These are phyloP conservation scores for Acleris sparsana DNA, from an alignment of 2,888 invertebrate species.

Conservation along the genomic window DNA sequence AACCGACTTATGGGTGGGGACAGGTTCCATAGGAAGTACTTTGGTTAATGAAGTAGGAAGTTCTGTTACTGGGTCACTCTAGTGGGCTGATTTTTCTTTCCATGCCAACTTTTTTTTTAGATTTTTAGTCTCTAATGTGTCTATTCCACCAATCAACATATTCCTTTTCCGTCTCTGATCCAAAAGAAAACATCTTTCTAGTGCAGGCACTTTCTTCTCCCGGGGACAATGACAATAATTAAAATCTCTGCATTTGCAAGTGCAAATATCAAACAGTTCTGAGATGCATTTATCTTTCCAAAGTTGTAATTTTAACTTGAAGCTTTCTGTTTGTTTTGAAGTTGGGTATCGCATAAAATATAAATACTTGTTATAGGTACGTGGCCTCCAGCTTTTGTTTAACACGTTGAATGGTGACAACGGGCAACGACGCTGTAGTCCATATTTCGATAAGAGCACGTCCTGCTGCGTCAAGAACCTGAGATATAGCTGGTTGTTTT, in stretches of 20 bases:
- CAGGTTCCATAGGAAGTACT: neutral
- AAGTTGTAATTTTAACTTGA: constrained; percentile 4
- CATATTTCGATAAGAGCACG: constrained; percentile 4
- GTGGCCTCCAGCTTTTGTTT: neutral
- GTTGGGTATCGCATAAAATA: neutral
- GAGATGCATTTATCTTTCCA: constrained; percentile 7
- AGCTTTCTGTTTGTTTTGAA: neutral
- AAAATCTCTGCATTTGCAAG: constrained; percentile 2
- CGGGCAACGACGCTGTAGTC: constrained; percentile 5
- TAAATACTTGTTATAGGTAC: constrained; percentile 4
- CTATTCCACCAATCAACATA: constrained; percentile 1
- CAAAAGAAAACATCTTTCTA: constrained; percentile 4
- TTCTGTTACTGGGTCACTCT: neutral
- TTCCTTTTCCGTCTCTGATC: constrained; percentile 6
- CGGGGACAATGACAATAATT: neutral
- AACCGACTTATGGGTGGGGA: neutral
- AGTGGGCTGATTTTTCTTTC: constrained; percentile 3
- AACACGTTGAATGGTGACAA: constrained; percentile 2
- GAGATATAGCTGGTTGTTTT: constrained; percentile 1
- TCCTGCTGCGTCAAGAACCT: constrained; percentile 2
- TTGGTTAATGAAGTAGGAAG: neutral
- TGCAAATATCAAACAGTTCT: constrained; percentile 3
- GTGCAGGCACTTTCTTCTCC: constrained; percentile 5
- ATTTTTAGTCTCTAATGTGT: no score
- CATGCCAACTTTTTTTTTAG: neutral